Evolutionary conservation across 1,140 invertebrate genomes (phyloP).

Genomic region (Achroia grisella): DNA sequence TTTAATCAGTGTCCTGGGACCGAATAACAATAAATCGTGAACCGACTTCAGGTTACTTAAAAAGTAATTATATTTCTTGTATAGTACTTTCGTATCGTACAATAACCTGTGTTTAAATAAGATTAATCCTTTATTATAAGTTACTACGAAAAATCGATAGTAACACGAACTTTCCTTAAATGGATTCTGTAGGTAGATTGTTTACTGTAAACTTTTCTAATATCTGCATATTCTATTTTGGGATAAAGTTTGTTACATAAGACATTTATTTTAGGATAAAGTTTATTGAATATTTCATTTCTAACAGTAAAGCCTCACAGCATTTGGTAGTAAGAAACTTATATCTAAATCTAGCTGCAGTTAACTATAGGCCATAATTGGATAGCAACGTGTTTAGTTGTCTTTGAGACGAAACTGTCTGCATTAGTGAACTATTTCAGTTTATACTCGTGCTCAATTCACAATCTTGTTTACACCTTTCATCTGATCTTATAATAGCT

Average conservation of each 20-base stretch:
- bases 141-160: background rate
- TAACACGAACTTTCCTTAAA: background rate
- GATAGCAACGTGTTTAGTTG: conserved; percentile 21
- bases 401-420: background rate
- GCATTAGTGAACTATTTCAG: too few species aligned
- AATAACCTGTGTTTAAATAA: background rate
- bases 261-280: conserved; percentile 15
- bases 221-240: too few species aligned
- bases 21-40: conserved; percentile 16
- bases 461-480: too few species aligned
- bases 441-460: too few species aligned
- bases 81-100: background rate
- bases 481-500: too few species aligned
- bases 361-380: conserved; percentile 18
- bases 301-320: background rate
- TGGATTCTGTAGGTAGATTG: conserved; percentile 7
- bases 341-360: conserved; percentile 10
- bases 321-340: conserved; percentile 5
- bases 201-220: conserved; percentile 10
- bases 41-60: conserved; percentile 10
- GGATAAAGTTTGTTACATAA: too few species aligned
- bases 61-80: conserved; percentile 1
- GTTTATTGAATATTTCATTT: conserved; percentile 25
- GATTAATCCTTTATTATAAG: conserved; percentile 4
- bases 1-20: conserved; percentile 33